These are phyloP conservation scores for Tigriopus californicus DNA, from an alignment of 2,888 invertebrate species.

Conservation along the genomic window DNA sequence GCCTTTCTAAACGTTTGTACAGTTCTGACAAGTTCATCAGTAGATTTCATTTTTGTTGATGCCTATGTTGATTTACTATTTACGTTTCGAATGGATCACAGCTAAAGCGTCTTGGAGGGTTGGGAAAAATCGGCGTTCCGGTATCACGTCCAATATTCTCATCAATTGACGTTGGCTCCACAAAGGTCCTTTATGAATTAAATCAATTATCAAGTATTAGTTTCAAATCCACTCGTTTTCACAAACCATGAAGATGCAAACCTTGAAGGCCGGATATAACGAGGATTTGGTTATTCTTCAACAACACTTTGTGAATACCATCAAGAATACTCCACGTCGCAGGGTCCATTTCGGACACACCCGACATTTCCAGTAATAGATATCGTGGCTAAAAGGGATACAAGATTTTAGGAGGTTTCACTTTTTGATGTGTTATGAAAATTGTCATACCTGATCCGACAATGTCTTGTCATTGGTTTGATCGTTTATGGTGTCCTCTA, in stretches of 20 bases:
- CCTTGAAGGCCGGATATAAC: conserved; percentile 16
- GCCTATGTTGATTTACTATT: too few species aligned
- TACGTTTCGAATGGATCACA: neutral
- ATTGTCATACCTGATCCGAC: neutral
- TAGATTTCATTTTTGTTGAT: too few species aligned
- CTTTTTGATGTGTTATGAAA: neutral
- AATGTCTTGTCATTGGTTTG: neutral
- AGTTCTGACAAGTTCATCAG: too few species aligned
- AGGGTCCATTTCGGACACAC: conserved; percentile 42
- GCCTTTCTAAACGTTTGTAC: too few species aligned
- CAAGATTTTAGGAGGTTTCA: neutral
- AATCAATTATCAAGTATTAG: neutral
- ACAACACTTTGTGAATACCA: conserved; percentile 17
- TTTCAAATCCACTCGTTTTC: neutral
- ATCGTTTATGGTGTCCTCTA: neutral
- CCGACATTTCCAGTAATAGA: conserved; percentile 41
- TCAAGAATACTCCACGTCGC: conserved; percentile 19
- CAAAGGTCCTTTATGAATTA: neutral
- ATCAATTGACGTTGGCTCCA: neutral
- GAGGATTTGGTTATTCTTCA: conserved; percentile 17
- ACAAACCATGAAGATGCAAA: neutral
- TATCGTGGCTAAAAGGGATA: conserved; percentile 18
- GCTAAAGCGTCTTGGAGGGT: conserved; percentile 10
- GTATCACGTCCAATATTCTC: neutral
- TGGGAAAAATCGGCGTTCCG: neutral